phyloP scores from a whole-genome alignment of 2,797 vertebrate species.

The Pelodytes ibericus region DNA sequence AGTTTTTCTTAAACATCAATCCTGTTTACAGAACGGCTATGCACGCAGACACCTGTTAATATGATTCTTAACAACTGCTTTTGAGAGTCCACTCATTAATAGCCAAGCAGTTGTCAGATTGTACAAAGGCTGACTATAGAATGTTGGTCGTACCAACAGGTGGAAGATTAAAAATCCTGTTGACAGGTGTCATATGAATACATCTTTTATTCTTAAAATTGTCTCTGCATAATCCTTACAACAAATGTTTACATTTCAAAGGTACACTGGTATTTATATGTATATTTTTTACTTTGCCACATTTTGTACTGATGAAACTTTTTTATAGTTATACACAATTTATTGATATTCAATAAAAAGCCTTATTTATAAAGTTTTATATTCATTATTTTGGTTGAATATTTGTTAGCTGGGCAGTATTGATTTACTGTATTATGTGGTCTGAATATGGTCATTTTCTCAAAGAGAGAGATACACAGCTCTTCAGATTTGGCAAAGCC shows the following conservation, averaged over 20 bases:
- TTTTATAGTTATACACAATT: conserved; percentile 79
- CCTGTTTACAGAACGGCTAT: conserved; percentile 75
- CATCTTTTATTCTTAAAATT: conserved; percentile 67
- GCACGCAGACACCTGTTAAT: conserved; percentile 77
- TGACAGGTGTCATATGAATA: conserved; percentile 75
- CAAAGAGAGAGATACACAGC: too few relatives aligned
- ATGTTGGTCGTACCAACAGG: conserved; percentile 63
- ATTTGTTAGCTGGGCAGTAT: too few relatives aligned
- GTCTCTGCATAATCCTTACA: conserved; percentile 68
- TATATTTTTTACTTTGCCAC: conserved; percentile 71
- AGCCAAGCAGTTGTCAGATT: conserved; percentile 72
- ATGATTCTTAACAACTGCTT: conserved; percentile 75
- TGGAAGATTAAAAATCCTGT: conserved; percentile 68
- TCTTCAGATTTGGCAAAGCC: too few relatives aligned
- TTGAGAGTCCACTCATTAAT: conserved; percentile 77
- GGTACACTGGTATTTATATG: conserved; percentile 86
- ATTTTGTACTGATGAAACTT: conserved; percentile 79
- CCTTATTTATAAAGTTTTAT: conserved; percentile 74
- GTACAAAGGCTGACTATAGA: conserved; percentile 71
- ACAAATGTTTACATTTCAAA: conserved; percentile 83
- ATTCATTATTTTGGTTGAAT: not conserved
- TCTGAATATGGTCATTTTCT: too few relatives aligned
- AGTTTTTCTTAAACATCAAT: conserved; percentile 69
- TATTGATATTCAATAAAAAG: conserved; percentile 83
- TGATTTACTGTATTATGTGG: too few relatives aligned